Evolutionary conservation across 2,888 invertebrate species (phyloP), one percentile per base, ranked within the genome.

Genomic region (Ennomos fuscantarius): DNA sequence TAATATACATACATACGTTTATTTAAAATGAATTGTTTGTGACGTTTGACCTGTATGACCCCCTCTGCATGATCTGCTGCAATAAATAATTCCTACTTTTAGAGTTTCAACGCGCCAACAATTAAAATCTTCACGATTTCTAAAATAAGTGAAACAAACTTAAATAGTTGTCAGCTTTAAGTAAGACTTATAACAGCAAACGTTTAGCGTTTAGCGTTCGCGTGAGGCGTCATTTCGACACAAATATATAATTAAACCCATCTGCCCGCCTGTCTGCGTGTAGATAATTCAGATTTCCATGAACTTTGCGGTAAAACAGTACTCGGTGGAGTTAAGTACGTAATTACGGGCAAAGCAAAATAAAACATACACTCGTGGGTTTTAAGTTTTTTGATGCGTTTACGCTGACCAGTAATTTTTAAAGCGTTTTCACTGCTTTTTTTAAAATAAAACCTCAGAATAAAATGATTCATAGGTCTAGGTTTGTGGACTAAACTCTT

Each of bases 241-340:
- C 41, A 51, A 47, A 46, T 33, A 15, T 51, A 55, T 39, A 39
- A 49, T 55, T 45, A 35, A 56, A 35, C 42, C 12, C 42, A 52
- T 52, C 51, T 56, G 56, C 39, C 37, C 35, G 37, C 13, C 43
- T 34, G 33, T 35, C 10, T 63, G 66, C 74, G 72, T 74, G 73
- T 54, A 11, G 56, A 53, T 73, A 72, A 73, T 74, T 68, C 45
- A 9, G 35, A 57, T 65, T 69, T 63, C 72, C 63, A 48, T 61
- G 67, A 68, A 73, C 33, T 47, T 57, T 51, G 56, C 43, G 55
- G 48, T 55, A 43, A 40, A 46, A 46, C 51, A 42, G 41, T 36
- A 10, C 47, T 47, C 31, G 47, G n/a, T 47, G 11, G 41, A 43
- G 52, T 51, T 39, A 43, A 47, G 37, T 42, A 44, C 33, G 43